Evolutionary conservation across 2,888 invertebrate genomes (phyloP).

Genomic region (Charanyca ferruginea): DNA sequence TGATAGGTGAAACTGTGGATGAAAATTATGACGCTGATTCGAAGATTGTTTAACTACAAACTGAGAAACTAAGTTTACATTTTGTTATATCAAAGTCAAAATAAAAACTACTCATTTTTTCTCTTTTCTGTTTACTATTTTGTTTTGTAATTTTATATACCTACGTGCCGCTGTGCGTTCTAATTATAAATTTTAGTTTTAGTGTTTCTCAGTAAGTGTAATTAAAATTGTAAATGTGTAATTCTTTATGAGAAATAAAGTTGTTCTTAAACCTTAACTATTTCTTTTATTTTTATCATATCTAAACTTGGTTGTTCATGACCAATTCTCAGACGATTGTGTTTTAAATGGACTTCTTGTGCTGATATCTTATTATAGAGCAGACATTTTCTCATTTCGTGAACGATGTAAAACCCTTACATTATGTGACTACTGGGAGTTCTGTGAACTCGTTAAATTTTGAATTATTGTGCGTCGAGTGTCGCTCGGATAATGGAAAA

Average conservation of each 20-base stretch:
- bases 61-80: background rate
- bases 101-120: too few species aligned
- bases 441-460: slow-evolving; percentile 20
- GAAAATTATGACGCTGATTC: background rate
- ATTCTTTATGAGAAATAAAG: too few species aligned
- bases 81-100: background rate
- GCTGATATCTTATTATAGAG: slow-evolving; percentile 19
- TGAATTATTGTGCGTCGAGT: slow-evolving; percentile 1
- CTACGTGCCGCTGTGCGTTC: too few species aligned
- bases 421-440: slow-evolving; percentile 8
- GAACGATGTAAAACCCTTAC: slow-evolving; percentile 12
- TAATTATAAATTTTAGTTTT: too few species aligned
- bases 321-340: slow-evolving; percentile 22
- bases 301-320: slow-evolving; percentile 13
- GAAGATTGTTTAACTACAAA: background rate
- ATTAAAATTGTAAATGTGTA: too few species aligned
- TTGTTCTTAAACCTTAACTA: too few species aligned
- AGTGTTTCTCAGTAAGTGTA: too few species aligned
- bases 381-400: slow-evolving; percentile 45
- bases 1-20: too few species aligned
- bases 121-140: too few species aligned
- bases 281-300: slow-evolving; percentile 8
- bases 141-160: too few species aligned
- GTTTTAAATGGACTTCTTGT: slow-evolving; percentile 26
- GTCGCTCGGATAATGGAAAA: background rate